These are phyloP conservation scores for Notodonta dromedarius DNA, from an alignment of 2,888 invertebrate species.

Conservation along the genomic window DNA sequence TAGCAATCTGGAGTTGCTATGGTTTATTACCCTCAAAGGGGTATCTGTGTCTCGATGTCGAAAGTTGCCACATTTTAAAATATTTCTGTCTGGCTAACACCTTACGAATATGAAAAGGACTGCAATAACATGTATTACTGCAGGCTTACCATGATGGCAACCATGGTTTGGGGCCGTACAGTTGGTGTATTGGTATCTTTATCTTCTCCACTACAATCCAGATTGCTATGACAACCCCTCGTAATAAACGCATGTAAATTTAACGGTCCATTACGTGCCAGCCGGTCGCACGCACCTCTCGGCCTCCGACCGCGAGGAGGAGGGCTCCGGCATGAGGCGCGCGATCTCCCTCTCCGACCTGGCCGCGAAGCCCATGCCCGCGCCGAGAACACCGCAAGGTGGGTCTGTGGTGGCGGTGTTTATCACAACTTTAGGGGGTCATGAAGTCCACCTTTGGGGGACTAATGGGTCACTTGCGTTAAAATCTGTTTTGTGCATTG, in stretches of 20 bases:
- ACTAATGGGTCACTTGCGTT: no score
- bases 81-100: no score
- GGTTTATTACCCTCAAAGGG: no score
- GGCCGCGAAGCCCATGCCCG: constrained; percentile 85
- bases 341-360: constrained; percentile 93
- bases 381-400: constrained; percentile 86
- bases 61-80: no score
- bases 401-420: constrained; percentile 46
- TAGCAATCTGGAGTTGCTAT: constrained; percentile 26
- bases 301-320: constrained; percentile 67
- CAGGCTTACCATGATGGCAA: no score
- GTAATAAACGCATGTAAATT: constrained; percentile 25
- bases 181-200: no score
- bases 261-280: constrained; percentile 35
- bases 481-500: no score
- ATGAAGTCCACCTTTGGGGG: background rate
- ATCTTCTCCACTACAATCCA: constrained; percentile 8
- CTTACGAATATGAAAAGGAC: no score
- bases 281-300: constrained; percentile 66
- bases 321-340: constrained; percentile 87
- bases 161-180: no score
- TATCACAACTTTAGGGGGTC: background rate
- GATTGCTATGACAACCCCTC: constrained; percentile 9
- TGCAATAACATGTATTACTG: no score
- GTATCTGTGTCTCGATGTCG: no score